These are phyloP conservation scores for Hypothenemus hampei DNA, from an alignment of 1,140 invertebrate species.

Conservation along the genomic window DNA sequence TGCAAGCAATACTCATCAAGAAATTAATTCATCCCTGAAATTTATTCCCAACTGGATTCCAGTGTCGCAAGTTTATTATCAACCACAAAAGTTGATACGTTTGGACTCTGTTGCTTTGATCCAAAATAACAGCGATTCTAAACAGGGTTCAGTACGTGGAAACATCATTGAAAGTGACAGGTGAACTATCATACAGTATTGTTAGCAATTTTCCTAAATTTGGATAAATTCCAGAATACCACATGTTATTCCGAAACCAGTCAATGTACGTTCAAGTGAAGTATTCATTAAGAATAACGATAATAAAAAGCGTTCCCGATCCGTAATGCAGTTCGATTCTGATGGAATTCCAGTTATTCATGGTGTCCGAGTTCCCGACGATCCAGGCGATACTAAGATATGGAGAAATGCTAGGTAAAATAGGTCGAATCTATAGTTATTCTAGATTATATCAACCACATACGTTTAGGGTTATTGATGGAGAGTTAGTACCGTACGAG, in stretches of 20 bases:
- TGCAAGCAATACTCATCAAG: background rate
- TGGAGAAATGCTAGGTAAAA: slow-evolving; percentile 69
- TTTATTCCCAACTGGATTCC: slow-evolving; percentile 40
- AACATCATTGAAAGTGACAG: slow-evolving; percentile 43
- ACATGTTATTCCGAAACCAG: slow-evolving; percentile 60
- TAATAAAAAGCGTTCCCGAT: slow-evolving; percentile 47
- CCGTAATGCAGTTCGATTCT: slow-evolving; percentile 55
- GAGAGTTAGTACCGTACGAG: slow-evolving; percentile 65
- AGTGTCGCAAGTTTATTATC: slow-evolving; percentile 33
- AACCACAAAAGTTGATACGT: slow-evolving; percentile 31
- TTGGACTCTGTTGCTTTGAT: slow-evolving; percentile 35
- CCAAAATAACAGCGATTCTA: slow-evolving; percentile 32
- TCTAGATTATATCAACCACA: background rate
- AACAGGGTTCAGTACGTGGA: slow-evolving; percentile 21
- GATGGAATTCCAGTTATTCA: slow-evolving; percentile 75
- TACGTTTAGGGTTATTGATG: slow-evolving; percentile 65
- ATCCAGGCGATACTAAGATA: slow-evolving; percentile 69
- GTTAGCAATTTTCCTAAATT: background rate
- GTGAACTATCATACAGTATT: slow-evolving; percentile 23
- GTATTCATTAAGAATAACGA: slow-evolving; percentile 55
- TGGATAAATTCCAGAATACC: slow-evolving; percentile 36
- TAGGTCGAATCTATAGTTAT: background rate
- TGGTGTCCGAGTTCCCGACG: slow-evolving; percentile 74
- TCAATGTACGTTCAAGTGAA: slow-evolving; percentile 58
- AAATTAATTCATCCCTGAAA: slow-evolving; percentile 1